Conservation (phyloP, 2,888 invertebrate species). For the Nephrotoma flavescens region DNA sequence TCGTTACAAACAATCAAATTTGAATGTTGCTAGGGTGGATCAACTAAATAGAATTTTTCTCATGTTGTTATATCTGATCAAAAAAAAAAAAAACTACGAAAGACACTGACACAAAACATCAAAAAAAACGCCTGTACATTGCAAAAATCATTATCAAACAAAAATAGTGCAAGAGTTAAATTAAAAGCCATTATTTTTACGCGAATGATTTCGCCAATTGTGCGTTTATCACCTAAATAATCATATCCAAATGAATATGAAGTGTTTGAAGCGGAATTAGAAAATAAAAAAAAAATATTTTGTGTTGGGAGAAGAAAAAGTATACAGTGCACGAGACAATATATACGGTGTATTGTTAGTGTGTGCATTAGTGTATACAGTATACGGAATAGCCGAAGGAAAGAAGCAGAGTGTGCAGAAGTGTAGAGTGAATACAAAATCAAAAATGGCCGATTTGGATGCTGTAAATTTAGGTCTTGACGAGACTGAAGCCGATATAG, state of each 20-base stretch:
- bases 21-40: neutral
- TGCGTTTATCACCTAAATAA: neutral
- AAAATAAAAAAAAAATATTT: neutral
- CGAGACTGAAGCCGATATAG: constrained; percentile 56
- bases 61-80: neutral
- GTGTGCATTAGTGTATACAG: neutral
- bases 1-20: neutral
- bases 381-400: neutral
- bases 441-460: constrained; percentile 34
- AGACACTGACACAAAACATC: constrained; percentile 6
- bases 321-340: neutral
- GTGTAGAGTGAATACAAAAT: neutral
- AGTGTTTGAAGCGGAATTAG: neutral
- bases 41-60: neutral
- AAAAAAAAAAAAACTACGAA: neutral
- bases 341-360: neutral
- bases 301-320: neutral
- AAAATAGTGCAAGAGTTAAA: neutral
- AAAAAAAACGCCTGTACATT: constrained; percentile 5
- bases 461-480: constrained; percentile 50
- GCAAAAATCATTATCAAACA: constrained; percentile 1
- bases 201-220: neutral
- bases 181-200: neutral
- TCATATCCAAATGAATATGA: neutral
- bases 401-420: neutral